Conservation (phyloP, 2,113 vertebrate genomes). For the Callithrix jacchus region DNA sequence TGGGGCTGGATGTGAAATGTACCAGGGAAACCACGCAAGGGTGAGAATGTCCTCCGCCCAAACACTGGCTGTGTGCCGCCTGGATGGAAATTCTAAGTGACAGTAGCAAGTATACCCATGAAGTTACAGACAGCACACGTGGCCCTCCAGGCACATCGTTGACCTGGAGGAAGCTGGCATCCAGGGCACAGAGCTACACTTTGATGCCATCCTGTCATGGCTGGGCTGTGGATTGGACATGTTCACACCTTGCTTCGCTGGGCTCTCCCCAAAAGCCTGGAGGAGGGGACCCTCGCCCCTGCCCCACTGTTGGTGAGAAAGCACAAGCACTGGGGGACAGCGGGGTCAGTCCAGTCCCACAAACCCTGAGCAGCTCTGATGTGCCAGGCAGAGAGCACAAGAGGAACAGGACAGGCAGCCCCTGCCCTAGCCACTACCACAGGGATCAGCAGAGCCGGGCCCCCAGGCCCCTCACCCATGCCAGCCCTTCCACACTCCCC, state of each 20-base stretch:
- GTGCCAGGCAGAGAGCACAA: background rate
- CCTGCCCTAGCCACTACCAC: accelerated
- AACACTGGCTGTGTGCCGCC: accelerated
- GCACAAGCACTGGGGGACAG: background rate
- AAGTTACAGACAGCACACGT: accelerated
- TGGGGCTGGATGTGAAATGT: background rate
- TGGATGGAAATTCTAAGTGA: background rate
- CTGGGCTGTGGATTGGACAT: background rate
- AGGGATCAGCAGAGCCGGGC: background rate
- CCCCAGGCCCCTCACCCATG: too few relatives aligned
- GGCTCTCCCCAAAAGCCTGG: background rate
- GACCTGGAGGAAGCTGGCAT: background rate
- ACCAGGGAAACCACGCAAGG: background rate
- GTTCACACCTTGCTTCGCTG: background rate
- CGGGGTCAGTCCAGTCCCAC: accelerated
- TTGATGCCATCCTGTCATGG: accelerated
- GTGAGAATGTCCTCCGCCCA: background rate
- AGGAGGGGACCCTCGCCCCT: too few relatives aligned
- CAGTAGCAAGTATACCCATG: accelerated
- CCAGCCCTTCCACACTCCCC: background rate
- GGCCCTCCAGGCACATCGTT: background rate
- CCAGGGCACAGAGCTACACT: accelerated
- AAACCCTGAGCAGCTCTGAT: background rate
- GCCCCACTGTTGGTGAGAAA: background rate
- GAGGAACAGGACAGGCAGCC: accelerated